A percentile compares a stretch with the other conserved stretches of the same genome.
These are phyloP conservation scores for Elephantulus edwardii DNA, from an alignment of 2,113 vertebrate genomes.

Conservation along the genomic window DNA sequence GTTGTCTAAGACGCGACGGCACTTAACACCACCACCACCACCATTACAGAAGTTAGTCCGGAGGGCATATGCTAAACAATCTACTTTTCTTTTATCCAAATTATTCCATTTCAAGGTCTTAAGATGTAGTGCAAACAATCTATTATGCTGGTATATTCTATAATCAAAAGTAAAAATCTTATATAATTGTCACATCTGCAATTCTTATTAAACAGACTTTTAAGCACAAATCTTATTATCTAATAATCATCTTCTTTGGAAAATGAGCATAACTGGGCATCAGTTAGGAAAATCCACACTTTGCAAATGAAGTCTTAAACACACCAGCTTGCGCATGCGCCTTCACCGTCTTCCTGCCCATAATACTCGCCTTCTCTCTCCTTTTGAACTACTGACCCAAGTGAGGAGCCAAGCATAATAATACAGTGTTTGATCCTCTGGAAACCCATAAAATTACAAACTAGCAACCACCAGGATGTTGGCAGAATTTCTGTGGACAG, in stretches of 20 bases:
- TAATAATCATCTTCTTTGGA: background rate
- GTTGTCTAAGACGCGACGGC: too few relatives aligned
- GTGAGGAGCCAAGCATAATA: conserved; percentile 72
- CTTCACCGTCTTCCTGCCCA: background rate
- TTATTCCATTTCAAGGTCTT: background rate
- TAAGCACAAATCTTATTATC: background rate
- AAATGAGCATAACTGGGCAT: background rate
- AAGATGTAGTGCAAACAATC: background rate
- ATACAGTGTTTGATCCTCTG: conserved; percentile 70
- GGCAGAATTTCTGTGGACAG: conserved; percentile 69
- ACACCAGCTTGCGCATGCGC: background rate
- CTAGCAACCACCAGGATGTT: conserved; percentile 69
- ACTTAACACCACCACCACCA: too few relatives aligned
- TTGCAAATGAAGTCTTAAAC: background rate
- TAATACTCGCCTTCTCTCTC: background rate
- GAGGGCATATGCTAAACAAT: background rate
- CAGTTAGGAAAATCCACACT: background rate
- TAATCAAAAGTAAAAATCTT: background rate
- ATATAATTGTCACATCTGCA: background rate
- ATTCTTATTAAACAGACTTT: background rate
- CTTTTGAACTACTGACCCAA: conserved; percentile 68
- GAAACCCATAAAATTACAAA: conserved; percentile 77
- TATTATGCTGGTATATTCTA: background rate
- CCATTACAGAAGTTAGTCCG: too few relatives aligned
- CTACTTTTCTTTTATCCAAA: background rate